Conservation (phyloP, 2,888 invertebrate species). For the Dinocampus coccinellae region DNA sequence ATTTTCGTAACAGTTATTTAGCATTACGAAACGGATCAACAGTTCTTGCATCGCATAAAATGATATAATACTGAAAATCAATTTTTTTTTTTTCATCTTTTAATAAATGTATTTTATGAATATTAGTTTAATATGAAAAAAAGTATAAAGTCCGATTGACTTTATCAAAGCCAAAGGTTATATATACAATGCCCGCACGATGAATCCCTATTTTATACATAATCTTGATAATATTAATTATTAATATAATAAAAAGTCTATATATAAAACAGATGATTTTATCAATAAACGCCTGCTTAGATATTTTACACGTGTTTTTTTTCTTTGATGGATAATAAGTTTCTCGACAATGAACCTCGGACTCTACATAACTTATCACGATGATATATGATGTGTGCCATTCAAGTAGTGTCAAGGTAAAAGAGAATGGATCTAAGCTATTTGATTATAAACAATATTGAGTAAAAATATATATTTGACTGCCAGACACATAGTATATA, state of each 20-base stretch:
- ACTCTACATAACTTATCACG: slow-evolving; percentile 25
- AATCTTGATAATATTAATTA: neutral
- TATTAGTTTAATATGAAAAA: neutral
- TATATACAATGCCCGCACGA: neutral
- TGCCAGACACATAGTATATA: neutral
- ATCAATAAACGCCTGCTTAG: slow-evolving; percentile 7
- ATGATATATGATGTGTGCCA: neutral
- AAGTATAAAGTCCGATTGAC: neutral
- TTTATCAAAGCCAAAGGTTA: neutral
- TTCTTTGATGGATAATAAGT: slow-evolving; percentile 29
- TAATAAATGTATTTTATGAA: neutral
- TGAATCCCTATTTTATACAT: neutral
- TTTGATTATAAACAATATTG: neutral
- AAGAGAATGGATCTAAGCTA: neutral
- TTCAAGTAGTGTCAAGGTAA: slow-evolving; percentile 28
- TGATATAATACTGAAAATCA: neutral
- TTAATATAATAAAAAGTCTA: neutral
- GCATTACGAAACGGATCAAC: neutral
- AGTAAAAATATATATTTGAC: neutral
- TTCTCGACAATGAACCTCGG: slow-evolving; percentile 51
- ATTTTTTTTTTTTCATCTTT: neutral
- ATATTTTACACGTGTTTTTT: slow-evolving; percentile 24
- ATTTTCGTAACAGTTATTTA: neutral
- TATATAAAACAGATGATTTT: neutral
- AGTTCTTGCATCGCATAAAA: neutral